Base-by-base conservation (phyloP, 2,888 invertebrate species). In the Parnassius smintheus region DNA sequence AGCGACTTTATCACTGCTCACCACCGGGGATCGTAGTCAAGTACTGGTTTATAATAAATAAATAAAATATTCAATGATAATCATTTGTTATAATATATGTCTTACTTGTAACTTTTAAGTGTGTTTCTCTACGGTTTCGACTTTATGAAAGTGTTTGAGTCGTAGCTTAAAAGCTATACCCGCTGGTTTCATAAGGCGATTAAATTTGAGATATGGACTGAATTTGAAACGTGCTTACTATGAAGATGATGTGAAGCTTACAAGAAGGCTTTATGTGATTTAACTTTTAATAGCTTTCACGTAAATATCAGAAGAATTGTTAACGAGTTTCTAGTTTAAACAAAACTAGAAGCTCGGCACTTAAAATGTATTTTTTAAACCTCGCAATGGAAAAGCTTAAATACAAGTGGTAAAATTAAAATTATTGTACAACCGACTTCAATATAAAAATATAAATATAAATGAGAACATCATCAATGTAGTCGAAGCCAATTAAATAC, bases 201-300 rank as follows among this genome's bases (percentile, higher is more conserved):
- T 18, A 42, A 22, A 13, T 18, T n/a, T 7, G 10, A 52, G 45
- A 35, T 3, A 13, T 35, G n/a, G 45, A 18, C 41, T 61, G 51
- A 61, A 56, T 61, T 56, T 42, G 56, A 61, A 61, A 61, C 61
- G 61, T 61, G 61, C 35, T 56, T 44, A 35, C 13, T 18, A 8
- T 18, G 52, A 52, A 18, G 18, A 18, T 18, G 18, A 18, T 18
- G 18, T 18, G 18, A 18, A 18, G 18, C 18, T 18, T 18, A 18
- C 18, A 18, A 18, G 18, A 18, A 18, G 42, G 61, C 52, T 46
- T 61, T 57, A 56, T 10, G 46, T 52, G 61, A 61, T 61, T 61
- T 57, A 62, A 48, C 52, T 57, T n/a, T 52, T 35, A n/a, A 42
- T 22, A 8, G 45, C 45, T 41, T 51, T 42, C 41, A 46, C 46